Evolutionary conservation across 1,140 invertebrate species (phyloP).

Genomic region (Zaprionus nigranus): DNA sequence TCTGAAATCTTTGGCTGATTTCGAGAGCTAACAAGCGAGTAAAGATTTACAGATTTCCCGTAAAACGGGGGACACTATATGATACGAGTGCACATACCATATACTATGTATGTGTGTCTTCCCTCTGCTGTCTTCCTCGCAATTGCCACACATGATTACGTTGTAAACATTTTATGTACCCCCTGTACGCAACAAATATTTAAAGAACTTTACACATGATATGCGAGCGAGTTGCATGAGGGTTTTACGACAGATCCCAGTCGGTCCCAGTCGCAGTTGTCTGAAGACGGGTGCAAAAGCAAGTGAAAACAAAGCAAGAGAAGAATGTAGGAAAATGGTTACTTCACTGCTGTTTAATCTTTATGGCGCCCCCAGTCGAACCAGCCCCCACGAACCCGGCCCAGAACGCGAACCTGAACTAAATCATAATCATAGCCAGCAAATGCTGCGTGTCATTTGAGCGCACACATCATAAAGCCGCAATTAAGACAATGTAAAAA

Average conservation of each 20-base stretch:
- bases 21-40: constrained; percentile 5
- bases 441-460: constrained; percentile 79
- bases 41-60: constrained; percentile 7
- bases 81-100: not conserved
- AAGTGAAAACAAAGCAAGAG: constrained; percentile 7
- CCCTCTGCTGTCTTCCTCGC: constrained; percentile 28
- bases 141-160: constrained; percentile 75
- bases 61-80: constrained; percentile 1
- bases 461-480: constrained; percentile 80
- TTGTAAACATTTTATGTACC: constrained; percentile 75
- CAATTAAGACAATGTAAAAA: constrained; percentile 81
- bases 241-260: constrained; percentile 40
- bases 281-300: constrained; percentile 57
- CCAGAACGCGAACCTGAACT: constrained; percentile 42
- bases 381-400: not conserved
- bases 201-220: constrained; percentile 79
- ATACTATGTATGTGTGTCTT: constrained; percentile 1
- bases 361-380: constrained; percentile 59
- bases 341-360: constrained; percentile 70
- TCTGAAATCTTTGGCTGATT: not conserved
- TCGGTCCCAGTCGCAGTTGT: constrained; percentile 21
- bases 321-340: constrained; percentile 41
- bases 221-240: constrained; percentile 65
- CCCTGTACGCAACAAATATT: constrained; percentile 67
- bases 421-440: constrained; percentile 77